These are phyloP conservation scores for Barbus barbus DNA, from an alignment of 2,113 vertebrate genomes.

Conservation along the genomic window DNA sequence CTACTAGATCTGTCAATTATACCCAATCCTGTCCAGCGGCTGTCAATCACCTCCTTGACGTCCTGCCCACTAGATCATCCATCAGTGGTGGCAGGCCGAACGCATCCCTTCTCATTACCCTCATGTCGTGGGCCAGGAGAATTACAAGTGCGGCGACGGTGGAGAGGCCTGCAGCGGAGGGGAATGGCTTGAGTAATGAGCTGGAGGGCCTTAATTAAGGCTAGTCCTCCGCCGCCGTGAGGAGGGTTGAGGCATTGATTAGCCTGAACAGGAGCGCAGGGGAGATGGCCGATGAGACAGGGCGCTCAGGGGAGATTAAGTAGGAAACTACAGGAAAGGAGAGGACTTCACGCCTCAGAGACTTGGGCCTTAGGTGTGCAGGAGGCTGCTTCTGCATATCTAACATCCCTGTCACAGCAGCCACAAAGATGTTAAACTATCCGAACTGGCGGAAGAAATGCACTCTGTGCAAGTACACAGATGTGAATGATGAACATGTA, in stretches of 20 bases:
- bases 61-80: constrained; percentile 64
- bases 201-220: constrained; percentile 71
- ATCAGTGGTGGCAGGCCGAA: constrained; percentile 54
- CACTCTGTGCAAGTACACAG: constrained; percentile 5
- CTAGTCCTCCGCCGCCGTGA: constrained; percentile 43
- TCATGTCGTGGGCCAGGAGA: constrained; percentile 61
- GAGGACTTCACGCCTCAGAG: constrained; percentile 56
- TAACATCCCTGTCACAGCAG: constrained; percentile 52
- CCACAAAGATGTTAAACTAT: constrained; percentile 57
- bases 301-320: constrained; percentile 57
- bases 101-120: constrained; percentile 64
- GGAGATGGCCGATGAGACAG: constrained; percentile 57
- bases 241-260: constrained; percentile 59
- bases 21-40: constrained; percentile 35
- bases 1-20: constrained; percentile 48
- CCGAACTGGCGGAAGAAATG: constrained; percentile 43
- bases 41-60: constrained; percentile 61
- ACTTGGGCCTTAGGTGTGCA: constrained; percentile 49
- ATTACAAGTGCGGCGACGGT: constrained; percentile 67
- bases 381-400: constrained; percentile 61
- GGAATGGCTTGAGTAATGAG: constrained; percentile 66
- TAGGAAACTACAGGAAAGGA: constrained; percentile 57
- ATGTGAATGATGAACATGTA: background rate
- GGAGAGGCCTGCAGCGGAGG: constrained; percentile 63
- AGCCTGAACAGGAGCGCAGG: constrained; percentile 53